Base-by-base conservation (phyloP, 2,888 invertebrate genomes). In the Boloria euphrosyne region DNA sequence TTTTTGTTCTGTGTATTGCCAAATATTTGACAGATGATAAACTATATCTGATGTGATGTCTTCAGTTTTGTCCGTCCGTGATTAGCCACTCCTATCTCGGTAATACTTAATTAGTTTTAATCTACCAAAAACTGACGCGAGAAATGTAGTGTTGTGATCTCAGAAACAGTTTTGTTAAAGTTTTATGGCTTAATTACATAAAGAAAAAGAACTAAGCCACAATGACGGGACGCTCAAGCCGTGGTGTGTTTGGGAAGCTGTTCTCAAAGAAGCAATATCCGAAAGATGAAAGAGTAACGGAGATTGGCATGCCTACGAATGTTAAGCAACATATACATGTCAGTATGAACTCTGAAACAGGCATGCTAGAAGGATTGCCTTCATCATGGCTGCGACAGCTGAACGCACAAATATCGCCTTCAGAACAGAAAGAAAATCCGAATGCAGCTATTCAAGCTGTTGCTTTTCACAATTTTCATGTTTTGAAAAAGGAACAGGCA, bases 371-470 rank as follows among this genome's bases (percentile, higher is more conserved):
- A 76, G 98, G 98, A 0, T 90, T 98, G 53, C 98, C 98, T 0
- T 93, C 94, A 44, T 94, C 97, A 38, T 98, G 98, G 98, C 89
- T 95, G 66, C 92, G 95, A 58, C 93, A 97, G 62, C 93, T 98
- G 74, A 95, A 96, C 78, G 94, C 95, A 16, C 96, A 97, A 82
- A 96, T 98, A 73, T 96, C 97, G 47, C 94, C 95, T 76, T 96
- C 95, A 50, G 98, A 98, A 82, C 97, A 98, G 86, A 94, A 95
- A 83, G 95, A 97, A 77, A 97, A 98, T 89, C 98, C 98, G 3
- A 95, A 95, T 77, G 98, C 98, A 47, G 97, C 97, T 1, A 94
- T 97, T 65, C 96, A 97, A 80, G 98, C 98, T 31, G 94, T 98
- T 62, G 97, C 97, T 79, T 97, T 96, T 81, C 98, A 97, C 82